These are phyloP conservation scores for Cotesia glomerata DNA, from an alignment of 1,140 invertebrate genomes.

Conservation along the genomic window DNA sequence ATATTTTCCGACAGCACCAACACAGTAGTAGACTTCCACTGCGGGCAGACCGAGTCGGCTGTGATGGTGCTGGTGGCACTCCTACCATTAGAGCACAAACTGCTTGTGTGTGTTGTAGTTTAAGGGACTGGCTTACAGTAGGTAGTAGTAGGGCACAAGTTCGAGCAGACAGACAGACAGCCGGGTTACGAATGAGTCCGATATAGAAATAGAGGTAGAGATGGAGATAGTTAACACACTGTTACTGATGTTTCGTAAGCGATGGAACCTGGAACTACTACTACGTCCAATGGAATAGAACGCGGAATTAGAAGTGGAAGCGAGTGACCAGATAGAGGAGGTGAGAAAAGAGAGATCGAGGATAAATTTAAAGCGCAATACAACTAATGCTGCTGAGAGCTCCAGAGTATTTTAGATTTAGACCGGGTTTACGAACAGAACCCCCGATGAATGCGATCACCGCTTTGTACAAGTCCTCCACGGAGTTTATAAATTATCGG, in stretches of 20 bases:
- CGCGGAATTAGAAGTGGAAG: no score
- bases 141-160: constrained; percentile 10
- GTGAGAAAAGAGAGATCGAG: constrained; percentile 17
- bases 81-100: no score
- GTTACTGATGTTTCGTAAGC: no score
- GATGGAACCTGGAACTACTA: no score
- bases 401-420: constrained; percentile 26
- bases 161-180: constrained; percentile 21
- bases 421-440: constrained; percentile 12
- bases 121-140: no score
- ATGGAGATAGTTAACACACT: no score
- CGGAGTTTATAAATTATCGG: constrained; percentile 28
- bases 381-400: constrained; percentile 22
- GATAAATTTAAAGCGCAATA: constrained; percentile 26
- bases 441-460: constrained; percentile 16
- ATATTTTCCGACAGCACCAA: background rate
- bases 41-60: background rate
- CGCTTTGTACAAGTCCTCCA: constrained; percentile 31
- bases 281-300: no score
- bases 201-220: background rate
- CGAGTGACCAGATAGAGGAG: background rate
- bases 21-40: background rate
- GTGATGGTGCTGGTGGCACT: no score
- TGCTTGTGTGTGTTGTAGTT: no score
- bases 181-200: background rate